Evolutionary conservation across 2,888 invertebrate species (phyloP).

Genomic region (Nephrotoma flavescens): DNA sequence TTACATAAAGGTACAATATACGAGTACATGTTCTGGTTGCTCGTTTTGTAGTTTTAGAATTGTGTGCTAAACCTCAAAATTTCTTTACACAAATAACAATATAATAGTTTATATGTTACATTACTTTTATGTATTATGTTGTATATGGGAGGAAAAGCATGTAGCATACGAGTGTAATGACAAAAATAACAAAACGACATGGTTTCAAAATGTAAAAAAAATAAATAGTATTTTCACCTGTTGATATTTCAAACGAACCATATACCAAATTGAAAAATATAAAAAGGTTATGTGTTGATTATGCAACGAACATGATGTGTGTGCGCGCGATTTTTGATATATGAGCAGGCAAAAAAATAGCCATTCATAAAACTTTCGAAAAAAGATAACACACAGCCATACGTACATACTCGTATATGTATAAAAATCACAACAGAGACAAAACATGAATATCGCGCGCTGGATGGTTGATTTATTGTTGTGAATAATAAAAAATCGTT

Average conservation of each 20-base stretch:
- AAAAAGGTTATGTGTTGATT: not conserved
- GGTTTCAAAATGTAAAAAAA: not conserved
- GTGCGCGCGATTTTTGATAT: not conserved
- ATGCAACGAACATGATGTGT: not conserved
- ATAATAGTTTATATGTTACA: not conserved
- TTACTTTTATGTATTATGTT: not conserved
- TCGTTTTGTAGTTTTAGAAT: not conserved
- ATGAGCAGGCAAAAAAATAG: not conserved
- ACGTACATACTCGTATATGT: not conserved
- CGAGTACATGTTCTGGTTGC: not conserved
- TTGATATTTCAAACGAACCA: not conserved
- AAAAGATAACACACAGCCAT: not conserved
- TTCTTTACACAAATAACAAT: not conserved
- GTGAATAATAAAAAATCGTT: not conserved
- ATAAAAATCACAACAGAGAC: not conserved
- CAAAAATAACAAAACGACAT: not conserved
- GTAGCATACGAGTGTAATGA: not conserved
- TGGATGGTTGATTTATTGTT: not conserved
- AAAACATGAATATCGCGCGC: not conserved
- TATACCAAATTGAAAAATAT: not conserved
- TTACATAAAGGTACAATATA: not conserved
- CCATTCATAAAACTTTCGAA: not conserved
- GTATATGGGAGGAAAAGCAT: not conserved
- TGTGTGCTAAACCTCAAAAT: not conserved
- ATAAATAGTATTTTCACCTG: not conserved